Evolutionary conservation across 1,140 invertebrate species (phyloP).

Genomic region (Parapsyche elsis): DNA sequence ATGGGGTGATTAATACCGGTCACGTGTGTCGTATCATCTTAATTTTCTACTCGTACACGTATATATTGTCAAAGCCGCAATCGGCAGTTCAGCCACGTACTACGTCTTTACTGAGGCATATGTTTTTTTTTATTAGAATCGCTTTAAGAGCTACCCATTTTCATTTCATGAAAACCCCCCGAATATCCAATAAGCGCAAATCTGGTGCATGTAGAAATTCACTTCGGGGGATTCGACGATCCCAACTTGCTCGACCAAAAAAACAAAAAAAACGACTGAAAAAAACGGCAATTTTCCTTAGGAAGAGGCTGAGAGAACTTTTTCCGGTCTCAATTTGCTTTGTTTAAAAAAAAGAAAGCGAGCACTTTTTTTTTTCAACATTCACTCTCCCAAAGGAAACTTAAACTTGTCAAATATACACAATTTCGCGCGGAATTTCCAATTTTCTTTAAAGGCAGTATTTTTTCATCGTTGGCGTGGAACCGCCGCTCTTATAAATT

Average conservation of each 20-base stretch:
- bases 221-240: conserved; percentile 7
- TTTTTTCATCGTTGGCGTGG: neutral
- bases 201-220: conserved; percentile 24
- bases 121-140: neutral
- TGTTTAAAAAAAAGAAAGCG: conserved; percentile 16
- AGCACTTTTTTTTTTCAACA: neutral
- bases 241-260: neutral
- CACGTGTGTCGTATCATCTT: neutral
- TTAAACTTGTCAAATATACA: conserved; percentile 26
- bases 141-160: conserved; percentile 16
- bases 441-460: conserved; percentile 2
- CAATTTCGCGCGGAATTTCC: conserved; percentile 3
- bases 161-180: conserved; percentile 20
- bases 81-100: neutral
- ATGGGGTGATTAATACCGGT: neutral
- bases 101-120: neutral
- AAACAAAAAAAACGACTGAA: neutral
- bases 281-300: conserved; percentile 1
- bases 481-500: no score
- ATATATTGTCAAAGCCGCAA: neutral
- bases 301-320: neutral
- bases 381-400: conserved; percentile 23
- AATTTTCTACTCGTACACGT: neutral
- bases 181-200: conserved; percentile 28
- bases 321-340: conserved; percentile 29